Conservation (phyloP, 2,113 vertebrate species). For the Pseudorectes ferrugineus region DNA sequence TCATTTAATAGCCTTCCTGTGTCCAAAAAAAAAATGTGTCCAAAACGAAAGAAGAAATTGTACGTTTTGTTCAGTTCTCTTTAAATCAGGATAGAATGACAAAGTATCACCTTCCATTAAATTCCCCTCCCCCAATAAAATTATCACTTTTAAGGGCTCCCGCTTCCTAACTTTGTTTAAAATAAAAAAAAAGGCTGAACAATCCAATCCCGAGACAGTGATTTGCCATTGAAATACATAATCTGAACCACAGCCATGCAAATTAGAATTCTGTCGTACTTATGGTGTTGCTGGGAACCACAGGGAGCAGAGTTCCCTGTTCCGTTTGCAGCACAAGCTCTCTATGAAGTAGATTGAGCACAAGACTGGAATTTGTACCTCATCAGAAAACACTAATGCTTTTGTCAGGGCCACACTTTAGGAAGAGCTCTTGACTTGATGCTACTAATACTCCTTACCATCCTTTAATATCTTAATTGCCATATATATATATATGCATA, state of each 20-base stretch:
- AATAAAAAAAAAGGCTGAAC: neutral
- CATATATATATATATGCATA: rapidly evolving
- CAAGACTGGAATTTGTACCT: neutral
- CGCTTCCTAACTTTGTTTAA: neutral
- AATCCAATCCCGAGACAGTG: neutral
- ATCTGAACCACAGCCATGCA: neutral
- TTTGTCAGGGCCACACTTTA: neutral
- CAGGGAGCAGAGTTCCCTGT: neutral
- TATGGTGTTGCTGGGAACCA: neutral
- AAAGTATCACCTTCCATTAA: neutral
- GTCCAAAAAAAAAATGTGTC: neutral
- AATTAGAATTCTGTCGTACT: neutral
- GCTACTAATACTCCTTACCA: neutral
- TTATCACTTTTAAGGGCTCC: neutral
- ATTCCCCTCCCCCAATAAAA: neutral
- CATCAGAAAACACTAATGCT: neutral
- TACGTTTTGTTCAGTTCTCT: neutral
- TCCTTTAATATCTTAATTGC: neutral
- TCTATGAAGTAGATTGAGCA: neutral
- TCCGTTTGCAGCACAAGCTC: neutral
- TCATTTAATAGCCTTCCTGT: neutral
- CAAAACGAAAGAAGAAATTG: neutral
- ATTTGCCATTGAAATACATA: neutral
- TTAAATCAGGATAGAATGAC: neutral
- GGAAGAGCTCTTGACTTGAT: neutral